Evolutionary conservation across 1,140 invertebrate species (phyloP), one percentile per base, ranked within the genome.

Genomic region (Polyergus mexicanus): DNA sequence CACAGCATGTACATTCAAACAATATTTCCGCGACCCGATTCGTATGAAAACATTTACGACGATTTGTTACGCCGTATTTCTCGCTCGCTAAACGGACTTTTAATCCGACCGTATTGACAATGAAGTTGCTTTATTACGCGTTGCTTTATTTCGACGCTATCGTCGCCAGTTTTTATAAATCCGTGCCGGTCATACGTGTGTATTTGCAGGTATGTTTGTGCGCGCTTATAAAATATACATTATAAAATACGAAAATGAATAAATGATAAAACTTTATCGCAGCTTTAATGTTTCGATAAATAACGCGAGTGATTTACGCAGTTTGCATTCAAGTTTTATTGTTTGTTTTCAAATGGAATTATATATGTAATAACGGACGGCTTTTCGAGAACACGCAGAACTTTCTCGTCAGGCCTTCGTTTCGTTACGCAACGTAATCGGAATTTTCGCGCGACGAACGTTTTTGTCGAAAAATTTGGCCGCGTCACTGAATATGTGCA

Each of bases 391-490:
- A 22, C 6, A n/a, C 25, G 51, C 28, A 11, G 22, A 51, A 28
- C 3, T 51, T 41, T 51, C 16, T 38, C 22, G 76, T 56, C 32
- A 5, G 41, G 51, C n/a, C 44, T 83, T 38, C 68, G 47, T 83
- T 72, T 72, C 38, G 47, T 19, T 51, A 51, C 16, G 44, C 13
- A 13, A 60, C 35, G 7, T 44, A 38, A 44, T 11, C 44, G 38
- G 68, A 68, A 74, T 83, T 83, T 83, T 74, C 32, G 25, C 54
- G 10, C 25, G 38, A 11, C 10, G 25, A 72, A 19, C 38, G 25
- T 22, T 44, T 54, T 60, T 47, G 62, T 60, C 28, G 54, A 83
- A 83, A 83, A 83, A 83, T 83, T 72, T 35, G 10, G n/a, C 63
- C 76, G 68, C 11, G 51, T 72, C 51, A 72, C 25, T 19, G 38